Evolutionary conservation across 2,888 invertebrate genomes (phyloP), one percentile per base, ranked within the genome.

Genomic region (Disparrhopalites patrizii): DNA sequence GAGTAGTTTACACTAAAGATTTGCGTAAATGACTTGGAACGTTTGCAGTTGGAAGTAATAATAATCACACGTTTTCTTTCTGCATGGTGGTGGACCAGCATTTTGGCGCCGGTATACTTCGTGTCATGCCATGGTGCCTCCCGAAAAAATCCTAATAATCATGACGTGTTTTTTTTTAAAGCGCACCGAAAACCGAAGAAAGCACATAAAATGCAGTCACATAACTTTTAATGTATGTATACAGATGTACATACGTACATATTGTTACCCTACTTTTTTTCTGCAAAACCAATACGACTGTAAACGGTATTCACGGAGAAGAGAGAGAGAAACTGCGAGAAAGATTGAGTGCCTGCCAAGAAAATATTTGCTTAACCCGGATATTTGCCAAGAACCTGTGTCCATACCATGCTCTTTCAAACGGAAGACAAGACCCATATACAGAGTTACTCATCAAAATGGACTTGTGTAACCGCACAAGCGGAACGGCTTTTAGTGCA

Each of bases 1-100:
- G 23, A 47, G 20, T 47, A 25, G 25, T 23, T 47, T 47, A 20
- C 47, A 47, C 7, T 23, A 47, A 3, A 47, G 23, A 47, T 23
- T 47, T 47, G 47, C 23, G 10, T 47, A 47, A 47, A 47, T 47
- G 47, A 20, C 47, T 47, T 47, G 47, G 47, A 47, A 47, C 47
- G 25, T n/a, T n/a, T 47, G 47, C 47, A 47, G 25, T 20, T 25
- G 23, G 8, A 8, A 13, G 47, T 23, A 8, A 23, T 13, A 47
- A n/a, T n/a, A n/a, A n/a, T n/a, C n/a, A n/a, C n/a, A n/a, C n/a
- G n/a, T n/a, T n/a, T n/a, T 40, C n/a, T 40, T 40, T 10, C 3
- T 5, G 40, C n/a, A 10, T 18, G 20, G 40, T 10, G 40, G n/a
- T n/a, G 40, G 40, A 8, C 20, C 3, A 20, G 40, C n/a, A 40